These are phyloP conservation scores for Drosophila parvula DNA, from an alignment of 1,140 invertebrate species.

Conservation along the genomic window DNA sequence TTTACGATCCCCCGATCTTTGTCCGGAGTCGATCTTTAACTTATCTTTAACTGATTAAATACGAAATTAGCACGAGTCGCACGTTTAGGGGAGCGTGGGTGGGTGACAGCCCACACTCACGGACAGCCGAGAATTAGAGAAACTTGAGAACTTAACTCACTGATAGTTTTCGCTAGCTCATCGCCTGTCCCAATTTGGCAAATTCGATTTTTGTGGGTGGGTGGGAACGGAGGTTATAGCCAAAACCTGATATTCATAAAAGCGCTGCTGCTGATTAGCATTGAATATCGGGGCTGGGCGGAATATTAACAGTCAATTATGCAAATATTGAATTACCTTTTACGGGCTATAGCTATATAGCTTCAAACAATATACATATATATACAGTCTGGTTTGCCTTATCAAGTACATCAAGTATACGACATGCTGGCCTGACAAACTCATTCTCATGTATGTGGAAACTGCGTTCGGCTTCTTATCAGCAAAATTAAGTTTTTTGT, in stretches of 20 bases:
- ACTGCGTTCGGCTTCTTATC: constrained; percentile 15
- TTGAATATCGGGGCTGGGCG: constrained; percentile 33
- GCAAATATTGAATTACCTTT: constrained; percentile 39
- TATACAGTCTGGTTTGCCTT: neutral
- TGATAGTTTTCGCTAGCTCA: constrained; percentile 14
- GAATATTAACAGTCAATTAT: constrained; percentile 23
- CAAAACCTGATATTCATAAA: constrained; percentile 38
- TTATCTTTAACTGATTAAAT: constrained; percentile 21
- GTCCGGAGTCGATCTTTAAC: constrained; percentile 3
- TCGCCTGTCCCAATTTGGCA: constrained; percentile 4
- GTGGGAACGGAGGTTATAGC: constrained; percentile 26
- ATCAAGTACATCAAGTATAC: constrained; percentile 38
- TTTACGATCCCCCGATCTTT: constrained; percentile 5
- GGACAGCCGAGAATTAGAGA: no score
- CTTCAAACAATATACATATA: neutral
- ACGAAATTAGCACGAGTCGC: constrained; percentile 13
- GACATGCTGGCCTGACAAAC: constrained; percentile 10
- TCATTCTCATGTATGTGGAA: neutral
- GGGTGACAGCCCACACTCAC: no score
- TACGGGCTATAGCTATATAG: constrained; percentile 4
- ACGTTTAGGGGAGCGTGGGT: constrained; percentile 2
- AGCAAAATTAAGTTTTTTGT: constrained; percentile 5
- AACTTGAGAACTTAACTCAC: neutral
- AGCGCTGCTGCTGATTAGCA: constrained; percentile 13
- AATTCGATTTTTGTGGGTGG: constrained; percentile 6